These are phyloP conservation scores for Halichondria panicea DNA, from an alignment of 37 sponge, comb jelly and placozoan species.

Conservation along the genomic window DNA sequence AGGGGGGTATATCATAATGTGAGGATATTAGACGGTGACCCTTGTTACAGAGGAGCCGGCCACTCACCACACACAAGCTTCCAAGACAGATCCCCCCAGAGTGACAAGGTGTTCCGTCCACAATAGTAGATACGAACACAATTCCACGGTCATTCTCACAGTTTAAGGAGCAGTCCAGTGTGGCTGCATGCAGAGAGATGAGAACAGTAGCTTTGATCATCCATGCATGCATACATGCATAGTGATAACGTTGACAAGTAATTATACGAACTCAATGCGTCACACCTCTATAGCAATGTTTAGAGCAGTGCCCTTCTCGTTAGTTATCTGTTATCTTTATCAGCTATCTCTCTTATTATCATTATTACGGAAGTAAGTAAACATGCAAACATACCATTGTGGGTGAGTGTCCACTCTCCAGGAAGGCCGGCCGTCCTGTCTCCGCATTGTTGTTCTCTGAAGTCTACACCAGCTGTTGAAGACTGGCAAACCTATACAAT, in stretches of 20 bases:
- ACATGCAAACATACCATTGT: background rate
- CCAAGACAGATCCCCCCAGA: constrained; percentile 19
- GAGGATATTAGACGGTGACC: background rate
- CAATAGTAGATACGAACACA: no score
- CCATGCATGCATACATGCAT: no score
- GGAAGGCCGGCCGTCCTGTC: background rate
- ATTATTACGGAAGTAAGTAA: background rate
- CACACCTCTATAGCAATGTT: no score
- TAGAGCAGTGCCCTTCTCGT: background rate
- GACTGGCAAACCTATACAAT: constrained; percentile 23
- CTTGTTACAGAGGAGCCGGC: background rate
- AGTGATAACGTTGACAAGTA: no score
- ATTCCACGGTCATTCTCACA: no score
- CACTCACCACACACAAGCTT: constrained; percentile 20
- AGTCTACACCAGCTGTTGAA: background rate
- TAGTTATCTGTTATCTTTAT: background rate
- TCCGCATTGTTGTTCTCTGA: constrained; percentile 14
- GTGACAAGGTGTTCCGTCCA: constrained; percentile 12
- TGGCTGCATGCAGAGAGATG: no score
- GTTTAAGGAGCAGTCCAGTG: no score
- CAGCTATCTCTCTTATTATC: background rate
- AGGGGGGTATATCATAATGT: background rate
- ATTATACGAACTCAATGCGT: no score
- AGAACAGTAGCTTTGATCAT: no score
- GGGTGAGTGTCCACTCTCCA: background rate